phyloP scores from a whole-genome alignment of 2,888 invertebrate genomes.

The Drosophila demipolita region DNA sequence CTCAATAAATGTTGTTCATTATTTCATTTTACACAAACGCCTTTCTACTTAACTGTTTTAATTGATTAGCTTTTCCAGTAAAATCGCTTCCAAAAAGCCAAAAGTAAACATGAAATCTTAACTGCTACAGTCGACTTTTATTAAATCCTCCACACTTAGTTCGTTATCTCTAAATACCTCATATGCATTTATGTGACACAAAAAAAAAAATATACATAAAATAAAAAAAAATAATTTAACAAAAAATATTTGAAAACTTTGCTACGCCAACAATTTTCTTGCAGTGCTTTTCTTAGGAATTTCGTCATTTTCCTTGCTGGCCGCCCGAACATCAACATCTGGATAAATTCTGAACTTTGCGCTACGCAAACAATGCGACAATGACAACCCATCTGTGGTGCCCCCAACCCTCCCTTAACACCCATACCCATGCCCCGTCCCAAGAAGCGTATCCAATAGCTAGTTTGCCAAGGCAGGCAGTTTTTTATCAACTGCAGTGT shows the following conservation, averaged over 20 bases:
- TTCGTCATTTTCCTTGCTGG: conserved; percentile 34
- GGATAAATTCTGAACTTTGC: conserved; percentile 54
- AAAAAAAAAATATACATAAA: conserved; percentile 13
- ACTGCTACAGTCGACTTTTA: neutral
- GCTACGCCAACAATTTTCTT: conserved; percentile 48
- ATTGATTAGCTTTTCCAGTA: neutral
- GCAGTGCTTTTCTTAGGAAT: conserved; percentile 44
- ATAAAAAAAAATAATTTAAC: no score
- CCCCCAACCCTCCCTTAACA: neutral
- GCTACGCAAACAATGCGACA: conserved; percentile 58
- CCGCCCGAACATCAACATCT: conserved; percentile 39
- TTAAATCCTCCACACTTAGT: neutral
- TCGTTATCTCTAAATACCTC: conserved; percentile 3
- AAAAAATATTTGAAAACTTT: conserved; percentile 18
- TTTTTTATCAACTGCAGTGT: conserved; percentile 34
- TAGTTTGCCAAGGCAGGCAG: conserved; percentile 63
- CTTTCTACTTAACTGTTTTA: neutral
- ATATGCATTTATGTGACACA: conserved; percentile 35
- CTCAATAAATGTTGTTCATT: neutral
- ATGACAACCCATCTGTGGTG: conserved; percentile 7
- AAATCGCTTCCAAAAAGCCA: neutral
- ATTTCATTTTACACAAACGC: neutral
- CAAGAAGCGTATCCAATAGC: conserved; percentile 68
- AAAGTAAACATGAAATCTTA: neutral
- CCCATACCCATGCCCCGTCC: conserved; percentile 37